Percentiles rank a stretch among this genome's conserved stretches.
These are phyloP conservation scores for Episyrphus balteatus DNA, from an alignment of 1,140 invertebrate species.

Conservation along the genomic window DNA sequence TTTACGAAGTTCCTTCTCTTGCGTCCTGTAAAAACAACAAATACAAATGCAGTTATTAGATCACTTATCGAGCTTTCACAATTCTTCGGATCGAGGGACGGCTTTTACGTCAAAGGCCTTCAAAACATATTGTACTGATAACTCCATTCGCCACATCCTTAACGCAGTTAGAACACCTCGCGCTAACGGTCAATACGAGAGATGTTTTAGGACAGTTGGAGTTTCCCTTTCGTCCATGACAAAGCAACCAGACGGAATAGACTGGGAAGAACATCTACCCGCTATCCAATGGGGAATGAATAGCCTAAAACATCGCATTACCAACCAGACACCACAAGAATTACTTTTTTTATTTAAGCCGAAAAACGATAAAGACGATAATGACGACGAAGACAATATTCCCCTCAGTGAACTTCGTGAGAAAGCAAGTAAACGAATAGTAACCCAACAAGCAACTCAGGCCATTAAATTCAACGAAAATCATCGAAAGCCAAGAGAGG, in stretches of 20 bases:
- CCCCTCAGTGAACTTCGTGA: too few species aligned
- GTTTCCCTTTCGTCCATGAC: not conserved
- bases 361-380: too few species aligned
- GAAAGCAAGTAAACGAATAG: too few species aligned
- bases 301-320: not conserved
- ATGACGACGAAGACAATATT: too few species aligned
- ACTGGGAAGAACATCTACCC: not conserved
- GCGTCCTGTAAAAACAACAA: not conserved
- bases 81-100: not conserved
- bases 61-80: not conserved
- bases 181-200: not conserved
- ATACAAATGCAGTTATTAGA: not conserved
- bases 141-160: not conserved
- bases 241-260: not conserved
- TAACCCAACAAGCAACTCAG: too few species aligned
- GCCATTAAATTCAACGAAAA: too few species aligned
- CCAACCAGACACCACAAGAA: constrained; percentile 1
- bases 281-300: not conserved
- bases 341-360: constrained; percentile 1
- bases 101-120: constrained; percentile 1
- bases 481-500: too few species aligned
- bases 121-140: not conserved
- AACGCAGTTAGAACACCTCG: not conserved
- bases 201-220: too few species aligned
- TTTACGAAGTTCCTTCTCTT: not conserved